phyloP scores from a whole-genome alignment of 2,888 invertebrate genomes.

The Aphelenchoides bicaudatus region DNA sequence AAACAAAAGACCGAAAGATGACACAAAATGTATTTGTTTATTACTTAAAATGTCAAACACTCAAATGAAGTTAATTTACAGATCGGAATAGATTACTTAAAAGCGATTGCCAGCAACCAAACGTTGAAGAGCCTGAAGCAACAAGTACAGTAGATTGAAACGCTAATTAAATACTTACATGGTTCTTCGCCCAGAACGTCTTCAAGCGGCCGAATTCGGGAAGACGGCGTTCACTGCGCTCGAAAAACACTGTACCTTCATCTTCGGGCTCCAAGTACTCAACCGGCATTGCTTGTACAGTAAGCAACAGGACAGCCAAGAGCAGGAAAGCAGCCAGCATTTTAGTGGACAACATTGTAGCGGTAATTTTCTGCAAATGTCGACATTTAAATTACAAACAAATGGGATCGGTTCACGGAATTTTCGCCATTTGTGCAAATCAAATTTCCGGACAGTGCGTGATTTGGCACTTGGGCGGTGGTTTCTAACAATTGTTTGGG shows the following conservation, averaged over 20 bases:
- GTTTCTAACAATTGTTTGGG: too few relatives aligned
- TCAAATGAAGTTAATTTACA: neutral
- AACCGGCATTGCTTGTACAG: neutral
- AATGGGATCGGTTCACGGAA: too few relatives aligned
- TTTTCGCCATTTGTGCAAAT: too few relatives aligned
- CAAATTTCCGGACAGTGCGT: too few relatives aligned
- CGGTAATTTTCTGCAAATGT: too few relatives aligned
- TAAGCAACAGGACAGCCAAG: neutral
- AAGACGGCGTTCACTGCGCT: constrained; percentile 1
- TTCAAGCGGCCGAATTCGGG: constrained; percentile 16
- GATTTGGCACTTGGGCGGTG: too few relatives aligned
- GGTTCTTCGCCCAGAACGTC: constrained; percentile 11
- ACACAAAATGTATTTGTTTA: neutral
- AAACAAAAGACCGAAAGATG: neutral
- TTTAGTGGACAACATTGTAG: too few relatives aligned
- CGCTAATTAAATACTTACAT: neutral
- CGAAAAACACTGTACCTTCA: neutral
- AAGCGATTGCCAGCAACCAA: constrained; percentile 13
- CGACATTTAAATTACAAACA: too few relatives aligned
- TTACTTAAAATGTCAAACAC: neutral
- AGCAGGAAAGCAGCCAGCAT: neutral
- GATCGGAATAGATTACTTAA: neutral
- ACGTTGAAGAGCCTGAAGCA: constrained; percentile 17
- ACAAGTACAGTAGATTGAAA: neutral
- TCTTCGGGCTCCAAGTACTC: neutral